phyloP scores from a whole-genome alignment of 1,140 invertebrate genomes.

The Periplaneta americana region DNA sequence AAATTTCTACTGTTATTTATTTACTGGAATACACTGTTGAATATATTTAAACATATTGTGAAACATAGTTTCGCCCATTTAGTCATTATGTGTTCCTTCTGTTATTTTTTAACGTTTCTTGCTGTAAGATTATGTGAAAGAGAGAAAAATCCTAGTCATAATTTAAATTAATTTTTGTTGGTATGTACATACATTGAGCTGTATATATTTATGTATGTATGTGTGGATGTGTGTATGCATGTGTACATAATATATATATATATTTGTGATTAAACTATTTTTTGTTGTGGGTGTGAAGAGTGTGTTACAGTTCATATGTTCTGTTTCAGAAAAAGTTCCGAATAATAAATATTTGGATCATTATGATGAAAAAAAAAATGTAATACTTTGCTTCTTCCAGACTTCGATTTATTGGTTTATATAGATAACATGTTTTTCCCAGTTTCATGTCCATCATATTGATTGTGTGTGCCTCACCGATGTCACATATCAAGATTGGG shows the following conservation, averaged over 20 bases:
- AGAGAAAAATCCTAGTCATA: background rate
- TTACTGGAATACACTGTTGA: background rate
- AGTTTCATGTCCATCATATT: background rate
- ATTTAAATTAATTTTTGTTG: background rate
- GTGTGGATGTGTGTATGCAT: background rate
- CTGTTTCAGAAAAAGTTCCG: background rate
- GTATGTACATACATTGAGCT: background rate
- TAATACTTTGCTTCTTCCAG: background rate
- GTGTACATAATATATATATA: background rate
- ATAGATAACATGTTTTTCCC: background rate
- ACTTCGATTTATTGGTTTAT: background rate
- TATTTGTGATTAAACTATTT: background rate
- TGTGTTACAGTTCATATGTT: background rate
- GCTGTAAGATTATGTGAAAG: background rate
- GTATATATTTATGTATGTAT: background rate
- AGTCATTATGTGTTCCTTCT: background rate
- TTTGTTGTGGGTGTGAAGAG: background rate
- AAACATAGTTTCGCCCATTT: background rate
- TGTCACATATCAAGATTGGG: background rate
- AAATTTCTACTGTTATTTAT: background rate
- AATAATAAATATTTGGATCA: background rate
- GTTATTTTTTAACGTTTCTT: background rate
- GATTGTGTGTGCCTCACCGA: constrained; percentile 5
- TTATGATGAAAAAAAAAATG: background rate
- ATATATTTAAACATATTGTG: background rate